These are phyloP conservation scores for Ophion slaviceki DNA, from an alignment of 2,888 invertebrate genomes.

Conservation along the genomic window DNA sequence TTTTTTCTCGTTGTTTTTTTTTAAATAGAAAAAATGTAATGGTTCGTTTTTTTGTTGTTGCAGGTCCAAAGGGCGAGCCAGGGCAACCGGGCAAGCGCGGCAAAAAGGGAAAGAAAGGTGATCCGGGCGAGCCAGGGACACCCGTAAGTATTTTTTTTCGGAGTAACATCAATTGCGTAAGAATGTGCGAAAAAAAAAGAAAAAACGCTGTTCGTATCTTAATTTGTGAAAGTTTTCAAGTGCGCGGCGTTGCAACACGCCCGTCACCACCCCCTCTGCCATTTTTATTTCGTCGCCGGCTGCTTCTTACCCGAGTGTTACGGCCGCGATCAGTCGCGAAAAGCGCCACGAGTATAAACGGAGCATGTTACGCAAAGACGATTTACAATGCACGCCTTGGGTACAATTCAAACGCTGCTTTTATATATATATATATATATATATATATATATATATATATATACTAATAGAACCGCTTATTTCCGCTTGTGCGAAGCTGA, in stretches of 20 bases:
- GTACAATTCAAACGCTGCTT: not conserved
- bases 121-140: conserved; percentile 90
- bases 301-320: conserved; percentile 36
- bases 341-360: conserved; percentile 54
- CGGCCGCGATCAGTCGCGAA: conserved; percentile 30
- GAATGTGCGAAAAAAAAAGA: conserved; percentile 9
- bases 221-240: conserved; percentile 20
- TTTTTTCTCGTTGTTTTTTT: not conserved
- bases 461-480: conserved; percentile 31
- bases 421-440: no score
- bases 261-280: not conserved
- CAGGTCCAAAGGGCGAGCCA: conserved; percentile 90
- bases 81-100: conserved; percentile 95
- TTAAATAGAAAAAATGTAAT: not conserved
- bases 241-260: not conserved
- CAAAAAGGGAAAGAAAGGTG: conserved; percentile 95
- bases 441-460: no score
- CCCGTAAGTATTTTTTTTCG: conserved; percentile 87
- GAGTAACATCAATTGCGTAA: not conserved
- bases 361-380: conserved; percentile 44
- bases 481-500: conserved; percentile 36
- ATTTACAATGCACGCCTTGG: not conserved
- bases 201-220: conserved; percentile 40
- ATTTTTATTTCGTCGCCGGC: conserved; percentile 30
- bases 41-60: conserved; percentile 75